Evolutionary conservation across 35 echinoderm and acorn worm genomes (phyloP).

Genomic region (Ptychodera flava): DNA sequence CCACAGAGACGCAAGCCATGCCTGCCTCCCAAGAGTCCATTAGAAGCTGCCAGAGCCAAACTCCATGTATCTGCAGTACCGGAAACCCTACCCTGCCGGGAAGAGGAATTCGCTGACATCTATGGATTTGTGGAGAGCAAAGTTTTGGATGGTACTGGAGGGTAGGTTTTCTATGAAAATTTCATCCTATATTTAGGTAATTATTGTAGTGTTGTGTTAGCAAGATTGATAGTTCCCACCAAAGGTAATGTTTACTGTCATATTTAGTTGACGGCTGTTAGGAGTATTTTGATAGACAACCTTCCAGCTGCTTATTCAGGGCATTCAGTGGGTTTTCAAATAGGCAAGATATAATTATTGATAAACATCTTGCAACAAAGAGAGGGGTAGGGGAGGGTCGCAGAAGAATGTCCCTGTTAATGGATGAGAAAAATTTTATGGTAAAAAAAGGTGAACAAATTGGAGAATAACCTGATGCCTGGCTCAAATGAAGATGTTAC

Average conservation of each 20-base stretch:
- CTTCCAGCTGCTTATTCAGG: too few relatives aligned
- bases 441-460: too few relatives aligned
- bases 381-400: too few relatives aligned
- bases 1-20: slow-evolving; percentile 51
- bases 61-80: slow-evolving; percentile 96
- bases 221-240: background rate
- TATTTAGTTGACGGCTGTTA: background rate
- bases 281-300: background rate
- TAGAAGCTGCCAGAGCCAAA: slow-evolving; percentile 15
- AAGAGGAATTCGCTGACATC: slow-evolving; percentile 84
- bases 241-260: background rate
- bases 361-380: too few relatives aligned
- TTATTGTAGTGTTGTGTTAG: background rate
- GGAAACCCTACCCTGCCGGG: slow-evolving; percentile 73
- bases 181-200: background rate
- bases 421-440: too few relatives aligned
- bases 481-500: too few relatives aligned
- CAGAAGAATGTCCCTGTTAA: too few relatives aligned
- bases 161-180: slow-evolving; percentile 35
- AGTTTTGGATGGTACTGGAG: slow-evolving; percentile 75
- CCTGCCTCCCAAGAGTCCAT: background rate
- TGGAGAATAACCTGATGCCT: too few relatives aligned
- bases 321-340: too few relatives aligned
- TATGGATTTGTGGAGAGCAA: slow-evolving; percentile 88
- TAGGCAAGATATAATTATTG: too few relatives aligned